Base-by-base conservation (phyloP, 2,797 vertebrate species). In the Cottoperca gobio region DNA sequence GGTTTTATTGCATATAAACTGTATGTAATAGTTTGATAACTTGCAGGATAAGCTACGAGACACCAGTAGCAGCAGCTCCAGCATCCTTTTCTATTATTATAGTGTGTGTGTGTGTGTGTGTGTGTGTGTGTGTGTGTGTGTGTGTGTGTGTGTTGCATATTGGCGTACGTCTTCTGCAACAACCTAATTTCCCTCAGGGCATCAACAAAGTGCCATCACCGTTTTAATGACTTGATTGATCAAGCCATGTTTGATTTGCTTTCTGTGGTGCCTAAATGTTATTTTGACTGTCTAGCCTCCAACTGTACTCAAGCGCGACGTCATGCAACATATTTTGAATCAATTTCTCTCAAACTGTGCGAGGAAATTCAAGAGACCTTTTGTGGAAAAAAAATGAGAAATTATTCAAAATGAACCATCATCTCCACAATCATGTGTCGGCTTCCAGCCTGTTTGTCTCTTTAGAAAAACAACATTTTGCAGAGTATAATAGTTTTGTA, bases 151-250 rank as follows among this genome's bases (percentile, higher is more conserved):
- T 70, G 63, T 53, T 71, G 35, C 23, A 72, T 28, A 42, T 61
- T 62, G 66, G 54, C 43, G 72, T n/a, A 43, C 16, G 37, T 68
- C 79, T 53, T 50, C 69, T 63, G 50, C 52, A 55, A 70, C 71
- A 72, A 62, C 66, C 68, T 76, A 64, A 79, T 79, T 80, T 79
- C 82, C 76, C 77, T 76, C 39, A 48, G 50, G 82, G 54, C 73
- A 76, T 73, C 66, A 78, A 52, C 42, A 70, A 72, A 77, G 69
- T 75, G 79, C 73, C 79, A 86, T 79, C 64, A 73, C 19, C 73
- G 74, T 81, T 83, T 87, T 76, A 79, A 65, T 77, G 80, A 70
- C 73, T 79, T 76, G 78, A 88, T 70, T 77, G 74, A 83, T 86
- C 73, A 73, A 79, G 76, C 54, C 71, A 31, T 49, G 75, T 81